These are phyloP conservation scores for Phyllotreta striolata DNA, from an alignment of 2,888 invertebrate species.

Conservation along the genomic window DNA sequence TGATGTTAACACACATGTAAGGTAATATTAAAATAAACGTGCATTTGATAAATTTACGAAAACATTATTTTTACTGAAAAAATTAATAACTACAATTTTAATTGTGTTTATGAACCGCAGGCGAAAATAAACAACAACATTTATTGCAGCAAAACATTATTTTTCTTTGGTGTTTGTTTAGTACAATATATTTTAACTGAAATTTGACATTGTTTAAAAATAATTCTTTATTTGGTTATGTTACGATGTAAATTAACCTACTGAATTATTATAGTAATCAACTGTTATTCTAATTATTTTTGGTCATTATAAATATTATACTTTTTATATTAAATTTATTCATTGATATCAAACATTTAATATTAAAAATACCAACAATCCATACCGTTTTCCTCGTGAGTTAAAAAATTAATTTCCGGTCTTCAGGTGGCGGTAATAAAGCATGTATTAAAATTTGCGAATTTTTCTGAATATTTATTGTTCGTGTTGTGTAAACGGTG, in stretches of 20 bases:
- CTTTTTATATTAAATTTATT: too few species aligned
- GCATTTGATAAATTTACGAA: background rate
- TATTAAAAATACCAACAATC: too few species aligned
- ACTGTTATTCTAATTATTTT: too few species aligned
- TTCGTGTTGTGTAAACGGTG: background rate
- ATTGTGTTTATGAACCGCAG: constrained; percentile 10
- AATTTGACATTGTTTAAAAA: constrained; percentile 7
- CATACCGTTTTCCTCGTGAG: too few species aligned
- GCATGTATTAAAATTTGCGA: background rate
- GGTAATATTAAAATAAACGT: background rate
- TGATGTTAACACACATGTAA: too few species aligned
- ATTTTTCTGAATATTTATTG: constrained; percentile 1
- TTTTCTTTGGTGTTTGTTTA: constrained; percentile 10
- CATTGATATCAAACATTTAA: too few species aligned
- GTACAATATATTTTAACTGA: background rate
- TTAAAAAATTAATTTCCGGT: too few species aligned
- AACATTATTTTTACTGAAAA: constrained; percentile 7
- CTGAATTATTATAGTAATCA: too few species aligned
- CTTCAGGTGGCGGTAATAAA: background rate
- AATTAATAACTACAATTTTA: constrained; percentile 14
- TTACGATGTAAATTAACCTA: background rate
- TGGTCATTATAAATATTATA: too few species aligned
- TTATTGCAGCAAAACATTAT: constrained; percentile 7
- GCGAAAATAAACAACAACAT: constrained; percentile 7
- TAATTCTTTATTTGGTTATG: background rate